Base-by-base conservation (phyloP, 2,888 invertebrate genomes). In the Sarcophaga rosellei region DNA sequence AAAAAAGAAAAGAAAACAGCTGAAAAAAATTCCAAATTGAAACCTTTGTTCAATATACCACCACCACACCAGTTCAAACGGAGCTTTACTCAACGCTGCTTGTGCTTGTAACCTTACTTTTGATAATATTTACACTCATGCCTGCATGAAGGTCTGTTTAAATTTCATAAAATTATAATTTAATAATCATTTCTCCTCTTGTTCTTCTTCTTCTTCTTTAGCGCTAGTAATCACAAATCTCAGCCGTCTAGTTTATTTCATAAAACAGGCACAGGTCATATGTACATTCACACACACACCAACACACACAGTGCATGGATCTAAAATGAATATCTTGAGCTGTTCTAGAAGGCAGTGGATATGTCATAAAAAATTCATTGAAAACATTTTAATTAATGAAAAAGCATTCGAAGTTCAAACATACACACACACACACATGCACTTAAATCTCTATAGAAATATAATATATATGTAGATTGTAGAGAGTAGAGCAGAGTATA, bases 161-260 rank as follows among this genome's bases (percentile, higher is more conserved):
- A 91, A 90, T 91, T 91, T 91, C 91, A 91, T 91, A 90, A 91
- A 91, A 91, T 91, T 91, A 91, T 91, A 91, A 91, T 91, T 91
- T 90, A 90, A 89, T 91, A 15, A 15, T 47, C 47, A 15, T 47
- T 15, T 47, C 90, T 90, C 10, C 89, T 91, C 90, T 91, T 91
- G 90, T 89, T 90, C 90, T 90, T 89, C 81, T 89, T 90, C 90
- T 90, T 89, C 81, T 68, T 68, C 59, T 68, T 76, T 76, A 47
- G n/a, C 65, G 35, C 47, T 15, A 47, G 47, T 47, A 47, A 47
- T 47, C 35, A 59, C 59, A 61, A 45, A 69, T 68, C 47, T 70
- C 57, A 61, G 25, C 47, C 47, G 69, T 61, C 61, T 70, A 47
- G 62, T 23, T 69, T 69, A 68, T 68, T 77, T 61, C 66, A 78